Evolutionary conservation across 2,888 invertebrate species (phyloP).

Genomic region (Lepidocyrtinus sp.): DNA sequence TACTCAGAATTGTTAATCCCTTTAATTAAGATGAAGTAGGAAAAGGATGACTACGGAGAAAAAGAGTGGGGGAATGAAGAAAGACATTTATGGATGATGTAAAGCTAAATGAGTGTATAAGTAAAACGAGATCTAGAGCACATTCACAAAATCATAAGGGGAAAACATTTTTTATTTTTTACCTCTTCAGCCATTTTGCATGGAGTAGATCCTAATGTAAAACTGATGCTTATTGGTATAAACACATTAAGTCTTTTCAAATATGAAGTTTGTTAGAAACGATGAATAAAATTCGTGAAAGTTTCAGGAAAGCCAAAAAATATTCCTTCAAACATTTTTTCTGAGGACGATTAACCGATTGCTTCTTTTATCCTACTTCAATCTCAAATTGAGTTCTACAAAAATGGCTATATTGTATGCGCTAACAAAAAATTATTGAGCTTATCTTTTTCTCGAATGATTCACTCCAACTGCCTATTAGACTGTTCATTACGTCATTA

Average conservation of each 20-base stretch:
- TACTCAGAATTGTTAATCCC: slow-evolving; percentile 66
- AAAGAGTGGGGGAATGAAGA: background rate
- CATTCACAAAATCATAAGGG: background rate
- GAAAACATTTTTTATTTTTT: no score
- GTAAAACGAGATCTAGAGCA: background rate
- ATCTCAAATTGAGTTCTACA: background rate
- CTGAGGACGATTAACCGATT: background rate
- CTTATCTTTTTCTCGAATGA: background rate
- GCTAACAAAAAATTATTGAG: background rate
- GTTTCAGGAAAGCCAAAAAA: background rate
- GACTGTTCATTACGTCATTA: background rate
- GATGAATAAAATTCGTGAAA: background rate
- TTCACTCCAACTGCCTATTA: background rate
- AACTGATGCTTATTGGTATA: background rate
- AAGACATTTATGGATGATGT: background rate
- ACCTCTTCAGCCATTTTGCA: background rate
- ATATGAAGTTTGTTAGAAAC: background rate
- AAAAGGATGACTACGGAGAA: slow-evolving; percentile 29
- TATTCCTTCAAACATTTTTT: background rate
- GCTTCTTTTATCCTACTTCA: background rate
- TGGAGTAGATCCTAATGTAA: no score
- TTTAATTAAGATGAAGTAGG: slow-evolving; percentile 69
- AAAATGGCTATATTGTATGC: background rate
- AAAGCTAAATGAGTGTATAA: background rate
- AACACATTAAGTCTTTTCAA: background rate